Percentiles rank a stretch among this genome's conserved stretches.
Conservation (phyloP, 92 coral and sea anemone genomes). For the Virgularia gustaviana region DNA sequence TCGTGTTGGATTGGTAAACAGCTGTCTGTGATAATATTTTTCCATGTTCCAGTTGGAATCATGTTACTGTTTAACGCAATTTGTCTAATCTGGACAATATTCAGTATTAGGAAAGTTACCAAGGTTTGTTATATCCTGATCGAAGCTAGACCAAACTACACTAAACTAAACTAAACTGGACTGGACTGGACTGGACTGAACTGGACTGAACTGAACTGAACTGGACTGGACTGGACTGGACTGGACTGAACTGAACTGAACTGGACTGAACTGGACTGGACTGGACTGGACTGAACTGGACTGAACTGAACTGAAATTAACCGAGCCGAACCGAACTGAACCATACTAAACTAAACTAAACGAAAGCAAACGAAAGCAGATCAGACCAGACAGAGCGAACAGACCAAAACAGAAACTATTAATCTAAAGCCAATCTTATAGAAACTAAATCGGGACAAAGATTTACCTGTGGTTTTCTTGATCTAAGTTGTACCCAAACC, state of each 20-base stretch:
- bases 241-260: no score
- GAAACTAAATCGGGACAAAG: no score
- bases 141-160: no score
- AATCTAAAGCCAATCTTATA: no score
- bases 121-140: no score
- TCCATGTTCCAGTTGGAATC: constrained; percentile 53
- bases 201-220: background rate
- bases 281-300: constrained; percentile 5
- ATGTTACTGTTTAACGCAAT: constrained; percentile 38
- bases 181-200: no score
- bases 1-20: constrained; percentile 58
- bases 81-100: constrained; percentile 34
- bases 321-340: constrained; percentile 11
- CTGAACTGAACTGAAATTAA: constrained; percentile 10
- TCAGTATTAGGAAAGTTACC: constrained; percentile 41
- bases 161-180: no score
- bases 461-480: no score
- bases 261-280: no score
- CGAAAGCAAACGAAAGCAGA: constrained; percentile 7
- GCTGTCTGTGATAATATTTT: constrained; percentile 42
- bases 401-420: background rate
- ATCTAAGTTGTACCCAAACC: no score
- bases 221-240: no score
- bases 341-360: constrained; percentile 2
- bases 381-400: constrained; percentile 3